Evolutionary conservation across 2,113 vertebrate genomes (phyloP).

Genomic region (Ictidomys tridecemlineatus): DNA sequence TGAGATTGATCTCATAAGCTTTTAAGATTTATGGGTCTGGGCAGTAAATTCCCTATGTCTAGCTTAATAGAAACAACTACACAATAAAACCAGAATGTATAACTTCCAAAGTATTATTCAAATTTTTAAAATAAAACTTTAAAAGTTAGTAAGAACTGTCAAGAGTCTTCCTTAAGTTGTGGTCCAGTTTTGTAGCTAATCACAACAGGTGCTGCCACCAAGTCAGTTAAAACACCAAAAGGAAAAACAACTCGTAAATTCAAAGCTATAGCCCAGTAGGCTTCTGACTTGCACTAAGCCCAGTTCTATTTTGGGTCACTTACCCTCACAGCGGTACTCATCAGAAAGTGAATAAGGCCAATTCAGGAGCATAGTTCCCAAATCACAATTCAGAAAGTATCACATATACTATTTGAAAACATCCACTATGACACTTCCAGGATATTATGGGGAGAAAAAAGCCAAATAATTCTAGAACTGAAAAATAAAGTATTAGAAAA

Average conservation of each 20-base stretch:
- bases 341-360: background rate
- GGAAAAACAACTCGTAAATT: background rate
- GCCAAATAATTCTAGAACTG: background rate
- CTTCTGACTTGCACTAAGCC: background rate
- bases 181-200: background rate
- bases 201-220: background rate
- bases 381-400: conserved; percentile 8
- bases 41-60: background rate
- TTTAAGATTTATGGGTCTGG: background rate
- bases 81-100: background rate
- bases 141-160: background rate
- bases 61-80: background rate
- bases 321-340: background rate
- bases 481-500: conserved; percentile 27
- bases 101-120: background rate
- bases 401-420: background rate
- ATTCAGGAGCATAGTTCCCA: background rate
- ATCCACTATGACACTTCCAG: background rate
- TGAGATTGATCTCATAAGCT: background rate
- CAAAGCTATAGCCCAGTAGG: background rate
- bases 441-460: background rate
- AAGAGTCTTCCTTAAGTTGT: background rate
- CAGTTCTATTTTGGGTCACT: background rate
- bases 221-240: background rate
- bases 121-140: background rate